Evolutionary conservation across 2,888 invertebrate genomes (phyloP).

Genomic region (Masnerella sp.): DNA sequence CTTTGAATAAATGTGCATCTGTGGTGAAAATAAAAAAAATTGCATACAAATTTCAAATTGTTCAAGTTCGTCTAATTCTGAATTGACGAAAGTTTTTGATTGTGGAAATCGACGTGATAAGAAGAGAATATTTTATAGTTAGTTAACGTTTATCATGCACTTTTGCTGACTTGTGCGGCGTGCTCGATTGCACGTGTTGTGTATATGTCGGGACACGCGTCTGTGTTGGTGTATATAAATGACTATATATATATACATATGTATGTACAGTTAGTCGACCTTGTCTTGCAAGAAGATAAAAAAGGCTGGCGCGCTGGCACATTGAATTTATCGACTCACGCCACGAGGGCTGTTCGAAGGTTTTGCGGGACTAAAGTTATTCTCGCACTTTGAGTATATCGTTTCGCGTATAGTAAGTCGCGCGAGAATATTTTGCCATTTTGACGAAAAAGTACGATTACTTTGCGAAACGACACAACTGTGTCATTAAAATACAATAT

Average conservation of each 20-base stretch:
- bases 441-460: too few relatives aligned
- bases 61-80: too few relatives aligned
- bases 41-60: too few relatives aligned
- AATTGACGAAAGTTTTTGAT: too few relatives aligned
- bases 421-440: too few relatives aligned
- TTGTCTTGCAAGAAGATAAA: conserved; percentile 68
- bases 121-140: conserved; percentile 15
- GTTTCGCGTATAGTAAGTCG: too few relatives aligned
- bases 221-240: conserved; percentile 20
- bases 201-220: not conserved
- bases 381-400: conserved; percentile 37
- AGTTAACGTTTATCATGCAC: conserved; percentile 11
- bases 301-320: conserved; percentile 64
- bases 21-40: too few relatives aligned
- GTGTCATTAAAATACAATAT: too few relatives aligned
- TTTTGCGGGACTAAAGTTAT: conserved; percentile 49
- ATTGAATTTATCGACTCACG: conserved; percentile 64
- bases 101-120: too few relatives aligned
- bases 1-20: too few relatives aligned
- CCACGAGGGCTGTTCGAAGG: conserved; percentile 60
- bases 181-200: conserved; percentile 36
- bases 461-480: too few relatives aligned
- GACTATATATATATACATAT: conserved; percentile 36
- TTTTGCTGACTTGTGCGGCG: conserved; percentile 21
- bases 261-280: conserved; percentile 73